Evolutionary conservation across 2,888 invertebrate species (phyloP), one percentile per base, ranked within the genome.

Genomic region (Cheilosia impressa): DNA sequence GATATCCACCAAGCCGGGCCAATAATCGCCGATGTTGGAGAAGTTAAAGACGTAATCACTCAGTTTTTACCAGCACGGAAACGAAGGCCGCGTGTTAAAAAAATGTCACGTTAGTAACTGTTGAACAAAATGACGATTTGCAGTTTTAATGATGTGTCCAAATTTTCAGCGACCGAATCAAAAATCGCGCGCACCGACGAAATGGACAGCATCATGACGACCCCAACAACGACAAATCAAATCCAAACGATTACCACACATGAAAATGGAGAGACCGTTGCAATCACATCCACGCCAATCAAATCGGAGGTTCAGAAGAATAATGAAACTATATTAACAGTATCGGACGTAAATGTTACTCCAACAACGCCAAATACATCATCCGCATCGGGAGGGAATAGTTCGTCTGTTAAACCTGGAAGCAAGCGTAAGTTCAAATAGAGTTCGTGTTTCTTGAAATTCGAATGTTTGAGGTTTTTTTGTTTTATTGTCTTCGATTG

Each of bases 61-160:
- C 92, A 94, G 68, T 93, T 93, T 88, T 92, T 93, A 76, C 93
- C 93, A 38, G 92, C 93, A 60, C 92, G 94, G 41, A 93, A 94
- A 87, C 93, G 93, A 69, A 94, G 93, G 89, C 94, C 93, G 80
- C 92, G 94, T 87, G 92, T 93, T 83, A 93, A 94, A 88, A 92
- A 92, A 89, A 90, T 91, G 89, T 90, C 91, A 87, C 91, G 91
- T 91, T 90, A 89, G 91, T 90, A 22, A 6, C 4, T 10, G 1
- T 9, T 1, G 4, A 6, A 15, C 4, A n/a, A 24, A 1, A 27
- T n/a, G 15, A 24, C 2, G 4, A 19, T 9, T 10, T 5, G 3
- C 5, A 24, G 7, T 38, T 19, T 63, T 4, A 45, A 10, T 50
- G 17, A 19, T 17, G 7, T 24, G 1, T 17, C 4, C 3, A 4